These are phyloP conservation scores for Paracentrotus lividus DNA, from an alignment of 53 echinoderm and acorn worm species.

Conservation along the genomic window DNA sequence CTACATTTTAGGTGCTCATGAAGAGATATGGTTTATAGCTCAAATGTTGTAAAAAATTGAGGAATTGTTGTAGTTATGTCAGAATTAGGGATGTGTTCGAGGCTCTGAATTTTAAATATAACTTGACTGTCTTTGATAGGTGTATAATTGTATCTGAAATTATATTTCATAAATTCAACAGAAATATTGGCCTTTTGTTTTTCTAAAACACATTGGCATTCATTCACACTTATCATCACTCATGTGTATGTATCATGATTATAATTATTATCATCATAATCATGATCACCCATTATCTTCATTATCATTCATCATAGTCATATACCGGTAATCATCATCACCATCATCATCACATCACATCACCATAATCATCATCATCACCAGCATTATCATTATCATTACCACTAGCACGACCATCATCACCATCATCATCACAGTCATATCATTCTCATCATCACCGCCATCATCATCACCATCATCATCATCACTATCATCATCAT, in stretches of 20 bases:
- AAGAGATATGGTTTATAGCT: no score
- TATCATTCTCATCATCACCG: slow-evolving; percentile 60
- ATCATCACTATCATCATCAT: not conserved
- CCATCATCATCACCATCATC: slow-evolving; percentile 62
- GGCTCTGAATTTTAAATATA: no score
- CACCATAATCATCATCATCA: not conserved
- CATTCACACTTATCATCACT: no score
- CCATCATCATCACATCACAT: not conserved
- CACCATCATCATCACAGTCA: not conserved
- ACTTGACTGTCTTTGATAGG: no score
- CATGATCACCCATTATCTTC: not conserved
- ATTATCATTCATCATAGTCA: not conserved
- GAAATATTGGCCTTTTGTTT: not conserved
- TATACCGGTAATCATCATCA: slow-evolving; percentile 29
- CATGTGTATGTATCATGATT: not conserved
- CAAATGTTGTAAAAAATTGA: no score
- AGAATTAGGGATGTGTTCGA: no score
- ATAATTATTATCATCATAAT: not conserved
- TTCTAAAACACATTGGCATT: no score
- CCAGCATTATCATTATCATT: not conserved
- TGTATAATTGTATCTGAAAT: no score
- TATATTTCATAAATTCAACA: not conserved
- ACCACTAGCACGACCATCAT: slow-evolving; percentile 42
- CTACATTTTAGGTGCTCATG: no score
- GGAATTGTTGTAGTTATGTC: no score